Percentiles rank a stretch among this genome's conserved stretches.
phyloP scores from a whole-genome alignment of 2,113 vertebrate species.

The Otis tarda region DNA sequence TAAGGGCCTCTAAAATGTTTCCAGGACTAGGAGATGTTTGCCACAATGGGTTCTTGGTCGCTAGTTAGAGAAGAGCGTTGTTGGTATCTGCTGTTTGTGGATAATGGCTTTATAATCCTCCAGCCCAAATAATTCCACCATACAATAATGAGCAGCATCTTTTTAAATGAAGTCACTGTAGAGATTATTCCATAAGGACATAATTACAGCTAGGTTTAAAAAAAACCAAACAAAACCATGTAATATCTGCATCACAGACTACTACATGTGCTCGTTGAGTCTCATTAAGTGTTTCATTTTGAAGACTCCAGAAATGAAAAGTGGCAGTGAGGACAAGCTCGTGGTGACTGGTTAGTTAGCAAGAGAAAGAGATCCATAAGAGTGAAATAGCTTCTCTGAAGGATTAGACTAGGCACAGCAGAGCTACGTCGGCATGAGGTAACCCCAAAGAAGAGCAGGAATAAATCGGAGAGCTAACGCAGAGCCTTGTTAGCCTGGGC shows the following conservation, averaged over 20 bases:
- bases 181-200: neutral
- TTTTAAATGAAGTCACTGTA: neutral
- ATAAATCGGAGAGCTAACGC: neutral
- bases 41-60: neutral
- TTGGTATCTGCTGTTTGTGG: neutral
- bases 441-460: neutral
- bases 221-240: neutral
- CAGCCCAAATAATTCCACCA: neutral
- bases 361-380: neutral
- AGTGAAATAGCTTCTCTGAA: neutral
- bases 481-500: neutral
- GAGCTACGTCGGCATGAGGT: neutral
- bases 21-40: neutral
- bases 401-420: neutral
- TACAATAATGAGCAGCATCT: fast-evolving
- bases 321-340: neutral
- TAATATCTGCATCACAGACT: neutral
- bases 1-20: neutral
- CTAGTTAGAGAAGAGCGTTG: neutral
- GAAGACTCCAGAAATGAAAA: neutral
- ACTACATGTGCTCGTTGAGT: neutral
- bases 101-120: neutral
- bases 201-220: neutral
- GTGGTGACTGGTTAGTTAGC: neutral
- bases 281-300: neutral